phyloP scores from a whole-genome alignment of 1,140 invertebrate genomes.

The Hyles vespertilio region DNA sequence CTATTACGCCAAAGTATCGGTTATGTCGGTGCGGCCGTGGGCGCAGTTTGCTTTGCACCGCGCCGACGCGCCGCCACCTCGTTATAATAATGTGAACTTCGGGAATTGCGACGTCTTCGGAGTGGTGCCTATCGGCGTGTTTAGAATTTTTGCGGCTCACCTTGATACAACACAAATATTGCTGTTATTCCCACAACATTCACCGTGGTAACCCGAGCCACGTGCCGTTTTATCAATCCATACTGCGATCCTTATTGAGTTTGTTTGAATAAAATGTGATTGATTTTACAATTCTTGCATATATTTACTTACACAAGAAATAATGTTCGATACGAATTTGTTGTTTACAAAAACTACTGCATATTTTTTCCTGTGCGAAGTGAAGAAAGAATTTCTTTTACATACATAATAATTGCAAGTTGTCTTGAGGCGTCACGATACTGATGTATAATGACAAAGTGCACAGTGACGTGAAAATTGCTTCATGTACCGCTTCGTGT shows the following conservation, averaged over 20 bases:
- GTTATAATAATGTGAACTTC: conserved; percentile 76
- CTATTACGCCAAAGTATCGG: conserved; percentile 69
- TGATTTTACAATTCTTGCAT: too few species aligned
- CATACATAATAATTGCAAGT: conserved; percentile 74
- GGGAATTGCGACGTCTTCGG: conserved; percentile 59
- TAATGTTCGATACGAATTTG: too few species aligned
- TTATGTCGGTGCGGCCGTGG: conserved; percentile 62
- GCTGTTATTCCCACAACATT: too few species aligned
- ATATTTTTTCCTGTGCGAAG: conserved; percentile 39
- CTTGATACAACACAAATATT: conserved; percentile 3
- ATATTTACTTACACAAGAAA: too few species aligned
- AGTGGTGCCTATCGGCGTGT: conserved; percentile 33
- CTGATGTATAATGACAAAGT: conserved; percentile 74
- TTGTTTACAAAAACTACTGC: conserved; percentile 24
- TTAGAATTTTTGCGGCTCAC: conserved; percentile 5
- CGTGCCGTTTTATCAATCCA: too few species aligned
- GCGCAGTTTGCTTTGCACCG: conserved; percentile 70
- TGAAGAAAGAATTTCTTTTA: conserved; percentile 72
- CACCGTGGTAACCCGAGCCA: too few species aligned
- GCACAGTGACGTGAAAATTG: conserved; percentile 72
- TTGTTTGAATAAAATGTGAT: too few species aligned
- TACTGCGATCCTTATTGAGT: too few species aligned
- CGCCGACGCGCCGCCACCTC: conserved; percentile 56
- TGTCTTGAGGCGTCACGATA: conserved; percentile 73
- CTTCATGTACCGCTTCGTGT: conserved; percentile 44